These are phyloP conservation scores for Ferrisia virgata DNA, from an alignment of 2,888 invertebrate genomes.

Conservation along the genomic window DNA sequence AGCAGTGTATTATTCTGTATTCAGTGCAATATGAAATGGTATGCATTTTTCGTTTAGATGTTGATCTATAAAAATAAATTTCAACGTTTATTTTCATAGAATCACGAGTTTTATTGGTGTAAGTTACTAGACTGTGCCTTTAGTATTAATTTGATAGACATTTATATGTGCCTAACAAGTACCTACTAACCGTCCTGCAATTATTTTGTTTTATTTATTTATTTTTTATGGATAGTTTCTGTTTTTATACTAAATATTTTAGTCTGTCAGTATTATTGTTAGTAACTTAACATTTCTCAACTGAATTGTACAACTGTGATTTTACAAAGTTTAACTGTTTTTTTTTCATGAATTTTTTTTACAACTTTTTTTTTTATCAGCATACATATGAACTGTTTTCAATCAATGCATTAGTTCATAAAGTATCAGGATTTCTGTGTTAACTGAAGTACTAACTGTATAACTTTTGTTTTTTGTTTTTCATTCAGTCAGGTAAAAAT, in stretches of 20 bases:
- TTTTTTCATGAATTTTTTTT: background rate
- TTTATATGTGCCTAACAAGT: background rate
- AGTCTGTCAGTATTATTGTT: slow-evolving; percentile 6
- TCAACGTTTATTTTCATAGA: background rate
- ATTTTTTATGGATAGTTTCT: background rate
- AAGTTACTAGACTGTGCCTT: background rate
- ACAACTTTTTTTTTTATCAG: background rate
- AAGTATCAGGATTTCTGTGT: background rate
- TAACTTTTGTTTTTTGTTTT: background rate
- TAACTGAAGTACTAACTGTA: background rate
- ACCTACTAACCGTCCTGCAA: background rate
- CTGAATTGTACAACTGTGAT: slow-evolving; percentile 4
- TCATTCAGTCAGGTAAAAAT: background rate
- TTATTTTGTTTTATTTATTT: background rate
- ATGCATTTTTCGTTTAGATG: background rate
- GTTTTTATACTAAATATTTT: background rate
- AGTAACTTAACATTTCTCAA: background rate
- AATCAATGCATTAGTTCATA: too few species aligned
- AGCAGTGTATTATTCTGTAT: background rate
- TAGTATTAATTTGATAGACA: background rate
- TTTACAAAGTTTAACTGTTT: background rate
- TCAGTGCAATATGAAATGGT: background rate
- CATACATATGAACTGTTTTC: background rate
- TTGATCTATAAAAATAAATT: background rate
- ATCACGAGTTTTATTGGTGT: background rate